Evolutionary conservation across 1,140 invertebrate genomes (phyloP).

Genomic region (Drosophila pachea): DNA sequence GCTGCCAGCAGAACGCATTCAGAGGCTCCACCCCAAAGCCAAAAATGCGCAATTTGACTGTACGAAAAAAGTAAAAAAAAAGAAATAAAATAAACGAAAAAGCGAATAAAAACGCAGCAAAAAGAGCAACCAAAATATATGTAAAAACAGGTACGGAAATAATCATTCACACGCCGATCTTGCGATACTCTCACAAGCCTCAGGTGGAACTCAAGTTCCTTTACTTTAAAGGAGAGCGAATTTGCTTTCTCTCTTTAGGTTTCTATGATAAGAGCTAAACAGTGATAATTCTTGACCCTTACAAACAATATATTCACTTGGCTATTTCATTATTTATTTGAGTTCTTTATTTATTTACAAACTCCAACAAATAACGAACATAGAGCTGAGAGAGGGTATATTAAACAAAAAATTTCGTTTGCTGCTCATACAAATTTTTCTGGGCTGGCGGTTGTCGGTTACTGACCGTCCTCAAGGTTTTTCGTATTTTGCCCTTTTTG

Average conservation of each 20-base stretch:
- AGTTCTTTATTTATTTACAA: not conserved
- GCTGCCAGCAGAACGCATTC: conserved; percentile 50
- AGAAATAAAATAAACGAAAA: conserved; percentile 42
- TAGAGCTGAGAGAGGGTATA: not conserved
- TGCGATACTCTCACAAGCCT: conserved; percentile 25
- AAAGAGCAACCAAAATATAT: conserved; percentile 77
- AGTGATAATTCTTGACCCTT: too few species aligned
- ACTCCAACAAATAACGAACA: not conserved
- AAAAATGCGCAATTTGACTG: conserved; percentile 76
- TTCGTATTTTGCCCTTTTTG: conserved; percentile 77
- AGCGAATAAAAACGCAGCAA: conserved; percentile 67
- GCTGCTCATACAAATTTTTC: conserved; percentile 76
- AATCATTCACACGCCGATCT: conserved; percentile 37
- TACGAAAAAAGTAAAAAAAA: conserved; percentile 57
- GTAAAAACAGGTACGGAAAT: conserved; percentile 35
- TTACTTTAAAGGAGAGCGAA: not conserved
- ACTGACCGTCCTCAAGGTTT: conserved; percentile 79
- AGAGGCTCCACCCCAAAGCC: conserved; percentile 73
- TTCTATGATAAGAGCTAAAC: too few species aligned
- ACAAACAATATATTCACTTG: too few species aligned
- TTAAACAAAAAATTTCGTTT: conserved; percentile 62
- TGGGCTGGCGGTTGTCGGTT: conserved; percentile 77
- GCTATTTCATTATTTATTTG: too few species aligned
- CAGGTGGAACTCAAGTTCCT: not conserved
- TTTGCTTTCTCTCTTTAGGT: too few species aligned